Base-by-base conservation (phyloP, 1,140 invertebrate genomes). In the Caenorhabditis inopinata region DNA sequence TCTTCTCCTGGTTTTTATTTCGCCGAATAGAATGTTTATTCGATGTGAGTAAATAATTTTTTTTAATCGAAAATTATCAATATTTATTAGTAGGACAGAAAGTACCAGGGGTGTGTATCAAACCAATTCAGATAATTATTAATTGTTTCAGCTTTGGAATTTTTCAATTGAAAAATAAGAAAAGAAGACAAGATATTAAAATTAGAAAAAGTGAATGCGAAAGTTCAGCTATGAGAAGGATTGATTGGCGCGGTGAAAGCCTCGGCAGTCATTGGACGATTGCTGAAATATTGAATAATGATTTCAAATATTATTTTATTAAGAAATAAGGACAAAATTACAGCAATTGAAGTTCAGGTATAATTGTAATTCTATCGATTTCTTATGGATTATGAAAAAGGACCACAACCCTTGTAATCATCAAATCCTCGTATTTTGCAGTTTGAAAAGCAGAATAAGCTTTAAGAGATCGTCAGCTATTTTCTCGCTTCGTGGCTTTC, bases 171-270 rank as follows among this genome's bases (percentile, higher is more conserved):
- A 42, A 14, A 14, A 42, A 42, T 42, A 42, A 7, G 5, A 42
- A 7, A 58, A 29, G 32, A 58, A 58, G 32, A 14, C 2, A 32
- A 21, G n/a, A n/a, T n/a, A 4, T n/a, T 32, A 16, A 58, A 58
- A 58, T 32, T 58, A 16, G 14, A n/a, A 23, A 35, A 62, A 62
- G 53, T 32, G 53, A 62, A 62, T 32, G 49, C 5, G 23, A 25
- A 62, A 18, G 58, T 68, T 68, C 32, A 86, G 47, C 83, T 82
- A 48, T 86, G 85, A 35, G 87, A 82, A 16, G 85, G 85, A 48
- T 86, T 86, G 82, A 86, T 86, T 16, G 85, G 85, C 4, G 85
- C 85, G 49, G 85, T 86, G 85, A 86, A 86, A 21, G 85, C 85
- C 68, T 86, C 85, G 45, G 86, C 87, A 27, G 86, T 88, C 79